Evolutionary conservation across 2,113 vertebrate genomes (phyloP).

Genomic region (Microcebus griseorufus): DNA sequence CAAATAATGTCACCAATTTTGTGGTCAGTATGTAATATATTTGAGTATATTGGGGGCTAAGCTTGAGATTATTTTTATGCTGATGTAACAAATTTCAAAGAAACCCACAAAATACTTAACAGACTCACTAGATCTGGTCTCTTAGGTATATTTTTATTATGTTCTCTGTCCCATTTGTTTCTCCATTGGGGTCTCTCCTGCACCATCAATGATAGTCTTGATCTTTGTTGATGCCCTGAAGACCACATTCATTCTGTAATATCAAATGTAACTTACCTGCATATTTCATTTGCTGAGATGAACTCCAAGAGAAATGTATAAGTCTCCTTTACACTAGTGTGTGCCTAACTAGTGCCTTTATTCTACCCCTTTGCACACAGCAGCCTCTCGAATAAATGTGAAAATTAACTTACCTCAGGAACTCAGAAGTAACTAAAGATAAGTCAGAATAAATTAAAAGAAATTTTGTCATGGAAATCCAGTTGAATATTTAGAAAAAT

Average conservation of each 20-base stretch:
- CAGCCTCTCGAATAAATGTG: neutral
- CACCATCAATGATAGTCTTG: neutral
- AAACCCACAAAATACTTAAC: neutral
- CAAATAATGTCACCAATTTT: neutral
- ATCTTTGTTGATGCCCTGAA: neutral
- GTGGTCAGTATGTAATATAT: neutral
- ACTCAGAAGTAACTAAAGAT: neutral
- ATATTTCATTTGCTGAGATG: neutral
- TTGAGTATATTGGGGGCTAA: neutral
- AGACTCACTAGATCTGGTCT: neutral
- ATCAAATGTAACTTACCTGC: neutral
- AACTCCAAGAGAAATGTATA: neutral
- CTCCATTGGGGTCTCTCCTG: neutral
- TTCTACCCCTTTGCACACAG: neutral
- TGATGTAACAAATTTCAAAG: neutral
- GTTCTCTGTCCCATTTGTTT: neutral
- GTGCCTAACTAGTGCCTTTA: neutral
- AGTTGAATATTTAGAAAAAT: neutral
- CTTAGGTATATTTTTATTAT: neutral
- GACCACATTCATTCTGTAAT: neutral
- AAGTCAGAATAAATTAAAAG: neutral
- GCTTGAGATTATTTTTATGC: neutral
- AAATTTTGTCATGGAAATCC: neutral
- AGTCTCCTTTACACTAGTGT: accelerated
- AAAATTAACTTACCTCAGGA: neutral